Conservation (phyloP, 2,797 vertebrate species). For the Enteromius viviparus region DNA sequence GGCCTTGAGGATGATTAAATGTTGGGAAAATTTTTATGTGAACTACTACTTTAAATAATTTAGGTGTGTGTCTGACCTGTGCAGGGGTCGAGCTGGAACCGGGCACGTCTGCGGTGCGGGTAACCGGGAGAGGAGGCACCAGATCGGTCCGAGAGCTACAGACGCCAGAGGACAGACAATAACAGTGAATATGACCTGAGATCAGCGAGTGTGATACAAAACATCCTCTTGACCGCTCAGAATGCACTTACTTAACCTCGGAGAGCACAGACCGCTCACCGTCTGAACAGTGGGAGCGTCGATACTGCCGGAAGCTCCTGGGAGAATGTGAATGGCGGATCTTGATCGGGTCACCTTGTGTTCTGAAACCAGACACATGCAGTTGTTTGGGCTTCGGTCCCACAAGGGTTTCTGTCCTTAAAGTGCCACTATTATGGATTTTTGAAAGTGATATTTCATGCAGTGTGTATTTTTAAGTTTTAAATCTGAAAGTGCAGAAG, state of each 20-base stretch:
- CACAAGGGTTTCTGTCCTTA: too few species aligned
- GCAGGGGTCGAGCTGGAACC: slow-evolving; percentile 69
- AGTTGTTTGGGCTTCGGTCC: neutral
- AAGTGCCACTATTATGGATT: too few species aligned
- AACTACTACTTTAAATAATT: neutral
- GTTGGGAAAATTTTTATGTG: neutral
- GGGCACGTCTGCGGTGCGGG: slow-evolving; percentile 80
- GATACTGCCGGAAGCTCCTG: slow-evolving; percentile 84
- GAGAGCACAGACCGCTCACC: slow-evolving; percentile 88
- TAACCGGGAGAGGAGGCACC: slow-evolving; percentile 85
- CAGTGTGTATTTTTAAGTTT: too few species aligned
- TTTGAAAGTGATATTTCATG: too few species aligned
- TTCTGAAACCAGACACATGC: slow-evolving; percentile 70
- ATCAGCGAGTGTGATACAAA: neutral
- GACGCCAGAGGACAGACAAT: neutral
- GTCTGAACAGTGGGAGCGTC: slow-evolving; percentile 86
- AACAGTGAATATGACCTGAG: neutral
- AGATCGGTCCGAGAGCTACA: slow-evolving; percentile 73
- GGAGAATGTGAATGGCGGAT: slow-evolving; percentile 88
- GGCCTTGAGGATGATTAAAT: neutral
- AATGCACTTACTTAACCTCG: slow-evolving; percentile 84
- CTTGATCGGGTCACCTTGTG: slow-evolving; percentile 85
- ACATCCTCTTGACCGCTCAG: neutral
- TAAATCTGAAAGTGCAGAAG: too few species aligned
- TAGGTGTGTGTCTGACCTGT: slow-evolving; percentile 70